phyloP scores from a whole-genome alignment of 2,888 invertebrate species.

The Oscheius onirici region DNA sequence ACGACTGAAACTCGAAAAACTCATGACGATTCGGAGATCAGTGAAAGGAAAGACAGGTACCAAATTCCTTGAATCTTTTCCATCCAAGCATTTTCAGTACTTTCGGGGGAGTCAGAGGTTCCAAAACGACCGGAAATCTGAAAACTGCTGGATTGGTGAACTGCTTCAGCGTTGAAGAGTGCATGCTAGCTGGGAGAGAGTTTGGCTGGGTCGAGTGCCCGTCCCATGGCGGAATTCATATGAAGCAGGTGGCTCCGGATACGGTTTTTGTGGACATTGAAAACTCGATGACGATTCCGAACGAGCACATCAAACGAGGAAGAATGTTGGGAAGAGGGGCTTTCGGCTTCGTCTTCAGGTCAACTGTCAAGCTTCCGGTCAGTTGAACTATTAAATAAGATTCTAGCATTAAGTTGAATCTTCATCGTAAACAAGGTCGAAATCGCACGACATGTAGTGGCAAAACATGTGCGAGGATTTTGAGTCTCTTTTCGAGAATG shows the following conservation, averaged over 20 bases:
- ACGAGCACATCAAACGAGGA: conserved; percentile 82
- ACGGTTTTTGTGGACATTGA: conserved; percentile 75
- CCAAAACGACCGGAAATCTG: conserved; percentile 44
- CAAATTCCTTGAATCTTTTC: no score
- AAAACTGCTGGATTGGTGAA: conserved; percentile 41
- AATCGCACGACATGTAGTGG: no score
- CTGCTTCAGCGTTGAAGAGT: conserved; percentile 91
- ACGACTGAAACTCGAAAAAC: background rate
- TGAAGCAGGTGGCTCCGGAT: conserved; percentile 89
- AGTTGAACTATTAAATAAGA: conserved; percentile 32
- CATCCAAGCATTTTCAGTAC: background rate
- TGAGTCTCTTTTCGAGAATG: no score
- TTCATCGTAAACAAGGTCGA: no score
- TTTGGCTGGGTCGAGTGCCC: conserved; percentile 80
- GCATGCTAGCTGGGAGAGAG: conserved; percentile 77
- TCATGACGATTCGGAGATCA: conserved; percentile 39
- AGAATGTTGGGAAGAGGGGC: conserved; percentile 88
- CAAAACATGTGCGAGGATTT: no score
- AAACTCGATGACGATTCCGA: conserved; percentile 80
- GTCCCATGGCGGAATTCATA: conserved; percentile 81
- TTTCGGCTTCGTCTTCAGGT: conserved; percentile 94
- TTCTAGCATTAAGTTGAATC: no score
- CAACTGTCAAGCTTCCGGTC: conserved; percentile 72
- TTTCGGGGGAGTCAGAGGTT: conserved; percentile 17
- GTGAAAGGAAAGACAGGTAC: conserved; percentile 22